Base-by-base conservation (phyloP, 2,113 vertebrate genomes). In the Gavialis gangeticus region DNA sequence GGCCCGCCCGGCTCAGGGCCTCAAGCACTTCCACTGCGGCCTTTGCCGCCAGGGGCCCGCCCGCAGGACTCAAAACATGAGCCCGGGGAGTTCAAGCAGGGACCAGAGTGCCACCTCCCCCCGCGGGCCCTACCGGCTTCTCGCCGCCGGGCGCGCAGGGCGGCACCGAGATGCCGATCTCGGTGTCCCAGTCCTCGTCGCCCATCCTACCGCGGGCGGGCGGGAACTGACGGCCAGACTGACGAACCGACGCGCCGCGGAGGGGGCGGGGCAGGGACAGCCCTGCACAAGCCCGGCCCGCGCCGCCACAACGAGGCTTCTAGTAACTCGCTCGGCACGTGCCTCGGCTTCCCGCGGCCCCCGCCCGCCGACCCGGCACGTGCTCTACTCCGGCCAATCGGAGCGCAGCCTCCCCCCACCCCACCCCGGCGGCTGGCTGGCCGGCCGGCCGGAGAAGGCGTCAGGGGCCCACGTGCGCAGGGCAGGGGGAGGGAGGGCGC, bases 141-240 rank as follows among this genome's bases (percentile, higher is more conserved):
- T 97, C 93, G 79, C 96, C 95, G 10, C 76, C 90, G 5, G 84
- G 71, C 6, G 90, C 14, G 0, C 5, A 10, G 22, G 75, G 13
- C 2, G 93, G 56, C 3, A 27, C 63, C 78, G 89, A 67, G 1
- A 75, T 94, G 81, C 54, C 64, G 27, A 95, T 28, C 81, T 98
- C 98, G 2, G 71, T 25, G 11, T 98, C 94, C 98, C 98, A 98
- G 75, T 98, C 95, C 71, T 98, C 98, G 37, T 91, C 89, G 11
- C 58, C 77, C 97, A 97, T 97, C 69, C 25, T 63, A 81, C 0
- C 2, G 2, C 12, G 3, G 6, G 5, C 28, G 2, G 3, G 28
- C 5, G 34, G 34, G 37, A 46, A 46, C 37, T 2, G 37, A 5
- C 37, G 6, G 37, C 2, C 37, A 46, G 37, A 46, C 37, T 2